Base-by-base conservation (phyloP, 2,888 invertebrate genomes). In the Gymnoscelis rufifasciata region DNA sequence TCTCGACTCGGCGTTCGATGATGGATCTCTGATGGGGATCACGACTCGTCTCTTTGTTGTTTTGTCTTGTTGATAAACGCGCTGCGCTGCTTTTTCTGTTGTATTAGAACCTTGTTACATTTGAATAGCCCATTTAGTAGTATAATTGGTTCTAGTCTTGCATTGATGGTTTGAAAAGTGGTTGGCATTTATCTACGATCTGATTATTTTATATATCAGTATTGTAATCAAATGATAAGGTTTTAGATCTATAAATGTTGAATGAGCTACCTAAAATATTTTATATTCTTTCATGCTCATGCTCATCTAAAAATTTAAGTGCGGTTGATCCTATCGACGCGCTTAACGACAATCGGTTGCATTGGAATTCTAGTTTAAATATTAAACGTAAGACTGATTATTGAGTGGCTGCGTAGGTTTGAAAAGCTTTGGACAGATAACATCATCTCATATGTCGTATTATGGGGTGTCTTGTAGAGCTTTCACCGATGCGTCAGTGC, bases 1-100 rank as follows among this genome's bases (percentile, higher is more conserved):
- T 68, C 43, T 48, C 43, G 36, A 40, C 72, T 68, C 68, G 59
- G 60, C 66, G 64, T 65, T 65, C 71, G 74, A 75, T 82, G 84
- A 83, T 82, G 79, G 83, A 82, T 78, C 78, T 74, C 72, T 77
- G 83, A 86, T 82, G 83, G 75, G 65, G 76, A 77, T 83, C 81
- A 81, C 83, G 84, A 82, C 75, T 79, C 59, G 73, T 69, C 71
- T 64, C 71, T 75, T 77, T 78, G 79, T 83, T 81, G 77, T 81
- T 82, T 81, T 83, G 75, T 72, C 75, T 74, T 65, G 76, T 79
- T 75, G 72, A 71, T 84, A 79, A 80, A 82, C 74, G 71, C 69
- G 64, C 64, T 66, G 70, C 71, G 63, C 71, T 66, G 75, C 73
- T 75, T 71, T 71, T 78, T 76, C 68, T 65, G 67, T 61, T 63